These are phyloP conservation scores for Daboia siamensis DNA, from an alignment of 2,113 vertebrate genomes.

Conservation along the genomic window DNA sequence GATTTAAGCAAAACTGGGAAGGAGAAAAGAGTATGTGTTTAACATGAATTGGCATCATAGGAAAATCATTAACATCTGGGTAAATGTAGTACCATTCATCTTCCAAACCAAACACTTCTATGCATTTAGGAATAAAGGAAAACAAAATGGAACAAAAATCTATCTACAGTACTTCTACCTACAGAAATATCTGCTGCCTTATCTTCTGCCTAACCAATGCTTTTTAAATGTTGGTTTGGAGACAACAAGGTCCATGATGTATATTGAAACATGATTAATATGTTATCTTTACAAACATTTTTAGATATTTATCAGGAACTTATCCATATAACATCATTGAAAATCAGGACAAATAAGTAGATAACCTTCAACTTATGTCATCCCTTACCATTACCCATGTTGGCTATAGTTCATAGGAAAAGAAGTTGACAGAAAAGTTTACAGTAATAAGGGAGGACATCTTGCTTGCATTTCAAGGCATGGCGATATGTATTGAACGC, in stretches of 20 bases:
- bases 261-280: background rate
- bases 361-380: too few relatives aligned
- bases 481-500: too few relatives aligned
- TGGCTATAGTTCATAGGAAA: too few relatives aligned
- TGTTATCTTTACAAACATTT: background rate
- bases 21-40: background rate
- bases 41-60: background rate
- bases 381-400: too few relatives aligned
- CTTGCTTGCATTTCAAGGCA: too few relatives aligned
- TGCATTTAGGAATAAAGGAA: background rate
- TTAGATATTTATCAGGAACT: background rate
- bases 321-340: background rate
- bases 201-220: conserved; percentile 1
- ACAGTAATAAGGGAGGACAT: too few relatives aligned
- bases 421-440: too few relatives aligned
- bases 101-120: background rate
- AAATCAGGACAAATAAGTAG: too few relatives aligned
- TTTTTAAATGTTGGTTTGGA: background rate
- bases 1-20: background rate
- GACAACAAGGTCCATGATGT: background rate
- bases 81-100: background rate
- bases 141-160: background rate
- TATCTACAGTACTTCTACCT: background rate
- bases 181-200: background rate
- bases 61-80: background rate